Conservation (phyloP, 2,888 invertebrate species). For the Tribolium freemani region DNA sequence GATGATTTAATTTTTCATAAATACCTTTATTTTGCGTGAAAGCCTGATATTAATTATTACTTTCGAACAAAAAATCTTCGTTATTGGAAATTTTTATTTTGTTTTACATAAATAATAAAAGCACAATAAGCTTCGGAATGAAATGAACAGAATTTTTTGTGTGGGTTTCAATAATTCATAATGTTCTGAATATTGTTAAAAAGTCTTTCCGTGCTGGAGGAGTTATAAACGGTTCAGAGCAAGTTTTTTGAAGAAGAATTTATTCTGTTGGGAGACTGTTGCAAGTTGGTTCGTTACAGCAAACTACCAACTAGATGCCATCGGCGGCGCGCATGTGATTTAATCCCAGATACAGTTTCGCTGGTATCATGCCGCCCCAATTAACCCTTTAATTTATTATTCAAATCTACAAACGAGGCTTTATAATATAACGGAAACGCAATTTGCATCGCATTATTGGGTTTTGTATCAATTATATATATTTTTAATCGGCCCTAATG, state of each 20-base stretch:
- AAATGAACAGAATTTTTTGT: no score
- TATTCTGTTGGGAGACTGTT: neutral
- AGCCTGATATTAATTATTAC: no score
- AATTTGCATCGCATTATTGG: constrained; percentile 56
- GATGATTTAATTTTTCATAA: no score
- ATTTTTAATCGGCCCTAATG: constrained; percentile 51
- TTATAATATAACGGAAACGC: constrained; percentile 54
- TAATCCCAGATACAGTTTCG: constrained; percentile 52
- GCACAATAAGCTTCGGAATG: no score
- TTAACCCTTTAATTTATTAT: constrained; percentile 59
- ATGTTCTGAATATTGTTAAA: neutral
- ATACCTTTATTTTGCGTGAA: no score
- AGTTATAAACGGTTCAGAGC: neutral
- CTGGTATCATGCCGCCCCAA: constrained; percentile 52
- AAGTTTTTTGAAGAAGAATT: neutral
- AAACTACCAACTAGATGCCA: constrained; percentile 24
- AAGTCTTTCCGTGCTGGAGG: neutral
- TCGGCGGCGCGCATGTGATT: constrained; percentile 46
- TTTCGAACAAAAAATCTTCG: no score
- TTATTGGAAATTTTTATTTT: no score
- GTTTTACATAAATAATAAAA: no score
- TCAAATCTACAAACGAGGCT: constrained; percentile 54
- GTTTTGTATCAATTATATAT: constrained; percentile 56
- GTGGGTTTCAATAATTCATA: no score
- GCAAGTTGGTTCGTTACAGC: neutral